These are phyloP conservation scores for Thalassarche chlororhynchos DNA, from an alignment of 2,113 vertebrate genomes.

Conservation along the genomic window DNA sequence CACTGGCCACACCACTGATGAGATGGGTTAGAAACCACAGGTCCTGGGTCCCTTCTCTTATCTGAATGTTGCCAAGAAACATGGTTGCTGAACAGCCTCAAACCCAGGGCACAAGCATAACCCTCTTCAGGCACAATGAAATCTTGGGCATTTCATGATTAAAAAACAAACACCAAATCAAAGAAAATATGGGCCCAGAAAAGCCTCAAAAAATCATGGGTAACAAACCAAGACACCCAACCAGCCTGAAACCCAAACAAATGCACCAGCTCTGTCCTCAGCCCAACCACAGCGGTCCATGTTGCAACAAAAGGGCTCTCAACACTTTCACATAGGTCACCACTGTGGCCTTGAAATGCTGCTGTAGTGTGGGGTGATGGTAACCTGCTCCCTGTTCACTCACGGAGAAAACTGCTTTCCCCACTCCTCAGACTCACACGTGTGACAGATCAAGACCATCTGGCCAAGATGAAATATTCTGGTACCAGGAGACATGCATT, in stretches of 20 bases:
- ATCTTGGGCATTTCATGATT: background rate
- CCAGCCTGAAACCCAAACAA: background rate
- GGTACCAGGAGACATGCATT: background rate
- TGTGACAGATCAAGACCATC: background rate
- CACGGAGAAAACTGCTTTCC: background rate
- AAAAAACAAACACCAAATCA: background rate
- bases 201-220: background rate
- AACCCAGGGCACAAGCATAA: background rate
- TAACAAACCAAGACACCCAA: background rate
- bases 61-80: background rate
- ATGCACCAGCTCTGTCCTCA: background rate
- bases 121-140: background rate
- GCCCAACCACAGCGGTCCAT: background rate
- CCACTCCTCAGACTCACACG: fast-evolving
- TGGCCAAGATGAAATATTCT: background rate
- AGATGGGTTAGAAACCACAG: background rate
- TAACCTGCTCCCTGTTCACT: background rate
- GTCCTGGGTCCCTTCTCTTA: background rate
- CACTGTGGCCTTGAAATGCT: background rate
- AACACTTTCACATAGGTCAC: background rate
- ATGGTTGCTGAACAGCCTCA: background rate
- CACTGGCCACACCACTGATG: background rate
- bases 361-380: background rate
- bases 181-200: background rate
- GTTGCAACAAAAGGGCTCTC: background rate